phyloP scores from a whole-genome alignment of 2,888 invertebrate species.

The Sarcophaga subvicina region DNA sequence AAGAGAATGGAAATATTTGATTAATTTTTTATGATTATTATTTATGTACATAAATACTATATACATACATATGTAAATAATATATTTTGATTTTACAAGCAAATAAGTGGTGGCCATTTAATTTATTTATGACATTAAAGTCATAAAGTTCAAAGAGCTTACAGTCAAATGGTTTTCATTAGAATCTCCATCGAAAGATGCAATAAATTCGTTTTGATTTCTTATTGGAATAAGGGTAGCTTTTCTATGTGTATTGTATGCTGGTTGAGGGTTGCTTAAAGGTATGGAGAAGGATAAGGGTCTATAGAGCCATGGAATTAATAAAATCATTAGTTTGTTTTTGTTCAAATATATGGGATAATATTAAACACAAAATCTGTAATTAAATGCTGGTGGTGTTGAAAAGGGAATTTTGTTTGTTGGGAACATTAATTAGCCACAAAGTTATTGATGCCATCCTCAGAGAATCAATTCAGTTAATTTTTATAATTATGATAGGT shows the following conservation, averaged over 20 bases:
- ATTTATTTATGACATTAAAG: constrained; percentile 4
- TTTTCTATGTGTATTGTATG: background rate
- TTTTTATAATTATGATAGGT: no score
- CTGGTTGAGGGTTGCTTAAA: background rate
- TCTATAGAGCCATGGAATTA: constrained; percentile 7
- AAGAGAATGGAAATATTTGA: constrained; percentile 32
- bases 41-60: background rate
- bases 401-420: constrained; percentile 13
- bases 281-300: background rate
- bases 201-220: background rate
- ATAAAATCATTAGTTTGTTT: constrained; percentile 50
- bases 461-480: background rate
- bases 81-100: no score
- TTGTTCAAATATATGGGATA: background rate
- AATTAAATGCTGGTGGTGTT: constrained; percentile 30
- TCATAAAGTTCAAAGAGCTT: constrained; percentile 48
- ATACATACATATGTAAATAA: no score
- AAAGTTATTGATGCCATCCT: background rate
- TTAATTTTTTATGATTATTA: constrained; percentile 40
- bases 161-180: constrained; percentile 31
- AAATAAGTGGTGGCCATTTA: background rate
- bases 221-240: constrained; percentile 30
- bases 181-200: constrained; percentile 5
- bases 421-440: background rate
- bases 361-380: constrained; percentile 20